Evolutionary conservation across 2,888 invertebrate species (phyloP), one percentile per base, ranked within the genome.

Genomic region (Timandra comae): DNA sequence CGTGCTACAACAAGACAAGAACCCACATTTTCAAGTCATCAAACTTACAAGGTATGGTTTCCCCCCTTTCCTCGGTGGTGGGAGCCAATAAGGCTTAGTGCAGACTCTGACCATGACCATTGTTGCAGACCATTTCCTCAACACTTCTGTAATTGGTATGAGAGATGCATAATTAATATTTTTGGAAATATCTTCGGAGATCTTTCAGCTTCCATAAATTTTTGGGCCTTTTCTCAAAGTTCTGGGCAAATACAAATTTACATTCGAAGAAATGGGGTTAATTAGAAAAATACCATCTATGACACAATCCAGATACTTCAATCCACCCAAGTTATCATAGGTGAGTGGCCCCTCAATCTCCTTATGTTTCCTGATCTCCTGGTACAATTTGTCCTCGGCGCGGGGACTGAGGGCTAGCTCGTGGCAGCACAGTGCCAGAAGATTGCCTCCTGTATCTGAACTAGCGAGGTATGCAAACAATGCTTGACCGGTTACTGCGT

Each of bases 381-480:
- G 56, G 56, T 72, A 74, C 27, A 88, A 44, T 41, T 56, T 74
- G 2, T 78, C 68, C 37, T 88, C 82, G 0, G 85, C 40, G 0
- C 78, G 60, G 0, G 67, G 63, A 38, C 87, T 65, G 1, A 62
- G 20, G 41, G 49, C 42, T 30, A 62, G 26, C 34, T 65, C 60
- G 13, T 84, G 77, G 3, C 78, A 43, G 8, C 60, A 52, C 56
- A 79, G 62, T 1, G 63, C 64, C 7, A 84, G 36, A 0, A 63
- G 53, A 1, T 69, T 57, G 0, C 79, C 70, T 0, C 73, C 56
- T 13, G 67, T 73, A 22, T 85, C 84, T 32, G 71, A 81, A 0
- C 82, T 80, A 9, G 79, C 82, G 1, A 63, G 35, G 43, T 82
- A 81, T 47, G 80, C 79, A 10, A 81, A 59, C 35, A 80, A 73